Conservation (phyloP, 2,797 vertebrate genomes). For the Sorex maritimensis region DNA sequence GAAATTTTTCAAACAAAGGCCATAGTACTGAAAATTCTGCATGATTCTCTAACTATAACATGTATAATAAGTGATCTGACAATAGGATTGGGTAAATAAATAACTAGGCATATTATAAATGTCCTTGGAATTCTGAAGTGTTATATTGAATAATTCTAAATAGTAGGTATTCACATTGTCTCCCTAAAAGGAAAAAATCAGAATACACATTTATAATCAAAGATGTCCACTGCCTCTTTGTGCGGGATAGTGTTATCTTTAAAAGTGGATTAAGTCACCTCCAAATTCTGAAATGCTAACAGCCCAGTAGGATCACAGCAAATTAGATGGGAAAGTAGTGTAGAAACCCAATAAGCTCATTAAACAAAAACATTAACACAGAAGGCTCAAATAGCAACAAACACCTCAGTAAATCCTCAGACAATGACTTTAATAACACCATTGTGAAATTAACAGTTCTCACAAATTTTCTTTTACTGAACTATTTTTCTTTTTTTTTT, state of each 20-base stretch:
- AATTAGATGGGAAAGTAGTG: too few relatives aligned
- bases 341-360: too few relatives aligned
- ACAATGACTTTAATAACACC: too few relatives aligned
- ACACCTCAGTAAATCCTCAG: too few relatives aligned
- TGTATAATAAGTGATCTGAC: constrained; percentile 32
- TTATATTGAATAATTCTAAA: constrained; percentile 39
- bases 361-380: too few relatives aligned
- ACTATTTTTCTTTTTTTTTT: too few relatives aligned
- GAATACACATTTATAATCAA: constrained; percentile 34
- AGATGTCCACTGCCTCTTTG: not conserved
- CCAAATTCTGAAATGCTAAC: too few relatives aligned
- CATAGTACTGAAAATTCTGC: constrained; percentile 14
- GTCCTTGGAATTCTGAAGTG: constrained; percentile 53
- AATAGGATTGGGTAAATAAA: not conserved
- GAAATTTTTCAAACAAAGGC: not conserved
- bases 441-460: too few relatives aligned
- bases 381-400: too few relatives aligned
- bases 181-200: not conserved
- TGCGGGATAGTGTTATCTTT: not conserved
- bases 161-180: constrained; percentile 11
- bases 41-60: not conserved
- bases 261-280: not conserved
- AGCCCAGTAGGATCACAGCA: too few relatives aligned
- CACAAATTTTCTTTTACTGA: too few relatives aligned
- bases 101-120: not conserved